Evolutionary conservation across 2,888 invertebrate genomes (phyloP), one percentile per base, ranked within the genome.

Genomic region (Oscheius onirici): DNA sequence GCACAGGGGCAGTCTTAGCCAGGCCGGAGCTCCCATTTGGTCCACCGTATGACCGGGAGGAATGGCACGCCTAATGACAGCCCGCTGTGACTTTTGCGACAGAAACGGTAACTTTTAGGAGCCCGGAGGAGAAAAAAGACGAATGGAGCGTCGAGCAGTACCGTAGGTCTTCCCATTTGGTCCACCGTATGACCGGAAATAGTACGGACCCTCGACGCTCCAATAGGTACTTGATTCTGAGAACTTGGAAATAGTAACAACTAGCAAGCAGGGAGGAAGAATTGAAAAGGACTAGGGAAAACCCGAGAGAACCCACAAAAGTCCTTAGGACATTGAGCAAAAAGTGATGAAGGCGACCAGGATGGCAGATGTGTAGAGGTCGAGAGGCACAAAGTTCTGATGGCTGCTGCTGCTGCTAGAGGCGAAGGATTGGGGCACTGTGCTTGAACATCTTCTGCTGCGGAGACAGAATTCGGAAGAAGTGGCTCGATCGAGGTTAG

Each of bases 141-240:
- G 17, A 26, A 20, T 17, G 63, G 49, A 63, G 63, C 15, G 60
- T 63, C 49, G 34, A 34, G 34, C 49, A 44, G 63, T 54, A 15
- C 24, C 22, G 22, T 41, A 52, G 60, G 41, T 40, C 40, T 51
- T 66, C 41, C 66, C 34, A 41, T 54, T 34, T 54, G 66, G 66
- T 52, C 66, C 66, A 66, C 66, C 66, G 66, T 66, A 66, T 66
- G 66, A 52, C 66, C 66, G 66, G 66, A 54, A 66, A 40, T 66
- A 66, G 63, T 63, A 26, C 46, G 49, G 46, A 28, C 49, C 20
- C 49, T n/a, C 17, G 34, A n/a, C 63, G n/a, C 63, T 28, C 63
- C 63, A 28, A 49, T 26, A 41, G 34, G 20, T 49, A 49, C 49
- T 26, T 49, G 28, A 1, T 24, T 3, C 13, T 11, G 28, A 13